Evolutionary conservation across 1,140 invertebrate genomes (phyloP), one percentile per base, ranked within the genome.

Genomic region (Drosophila bocqueti): DNA sequence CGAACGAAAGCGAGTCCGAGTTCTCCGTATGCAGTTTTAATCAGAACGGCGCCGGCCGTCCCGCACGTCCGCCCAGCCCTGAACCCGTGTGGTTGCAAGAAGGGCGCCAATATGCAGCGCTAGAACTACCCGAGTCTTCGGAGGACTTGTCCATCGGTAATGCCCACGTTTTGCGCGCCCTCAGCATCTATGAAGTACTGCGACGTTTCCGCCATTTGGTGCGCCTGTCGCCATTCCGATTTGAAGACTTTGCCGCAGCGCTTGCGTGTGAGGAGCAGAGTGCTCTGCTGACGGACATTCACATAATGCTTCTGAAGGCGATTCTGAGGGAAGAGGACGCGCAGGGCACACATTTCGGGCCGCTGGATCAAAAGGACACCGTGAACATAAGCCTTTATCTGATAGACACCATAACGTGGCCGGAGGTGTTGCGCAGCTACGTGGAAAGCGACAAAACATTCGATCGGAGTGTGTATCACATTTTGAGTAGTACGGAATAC

Each of bases 171-270:
- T 95, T 99, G 94, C 94, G 96, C 89, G 95, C 96, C 24, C 93
- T 98, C 24, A 96, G 96, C 74, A 96, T 99, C 65, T 99, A 99
- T 94, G 99, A 99, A 95, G 97, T 99, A 18, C 93, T 99, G 36
- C 94, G 98, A 78, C 97, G 98, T 91, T 99, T 99, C 93, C 95
- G 97, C 78, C 96, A 96, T 81, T 95, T 98, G 74, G 96, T 99
- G 9, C 95, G 98, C 61, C 93, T 99, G 6, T 98, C 98, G 16
- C 98, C 98, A 50, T 99, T 99, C 93, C 95, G 97, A 72, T 96
- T 99, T 93, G 99, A 99, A 94, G 98, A 99, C 93, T 97, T 99
- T 92, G 98, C 98, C 94, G 97, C 97, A 10, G 97, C 97, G 38
- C 89, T 99, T n/a, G 94, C 96, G 60, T 97, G 96, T 89, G 97